These are phyloP conservation scores for Phortica magna DNA, from an alignment of 2,888 invertebrate genomes.

Conservation along the genomic window DNA sequence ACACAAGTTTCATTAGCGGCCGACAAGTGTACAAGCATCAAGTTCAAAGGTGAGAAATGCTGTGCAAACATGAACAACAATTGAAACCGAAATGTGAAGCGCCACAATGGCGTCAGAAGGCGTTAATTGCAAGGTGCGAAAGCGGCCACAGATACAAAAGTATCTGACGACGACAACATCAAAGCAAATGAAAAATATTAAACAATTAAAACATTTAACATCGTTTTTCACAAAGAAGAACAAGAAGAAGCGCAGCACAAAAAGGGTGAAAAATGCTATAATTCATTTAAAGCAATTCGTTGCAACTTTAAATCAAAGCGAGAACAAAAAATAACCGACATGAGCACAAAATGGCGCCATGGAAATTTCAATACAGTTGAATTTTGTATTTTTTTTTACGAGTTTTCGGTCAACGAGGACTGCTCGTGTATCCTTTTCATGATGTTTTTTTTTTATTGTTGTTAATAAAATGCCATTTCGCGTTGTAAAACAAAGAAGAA, in stretches of 20 bases:
- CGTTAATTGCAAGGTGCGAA: not conserved
- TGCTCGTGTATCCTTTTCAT: not conserved
- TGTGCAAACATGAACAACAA: not conserved
- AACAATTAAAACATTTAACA: slow-evolving; percentile 25
- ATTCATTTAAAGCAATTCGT: not conserved
- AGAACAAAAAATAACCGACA: not conserved
- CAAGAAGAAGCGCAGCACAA: too few species aligned
- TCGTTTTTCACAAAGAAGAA: not conserved
- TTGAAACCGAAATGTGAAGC: not conserved
- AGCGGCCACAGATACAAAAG: not conserved
- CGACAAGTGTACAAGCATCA: not conserved
- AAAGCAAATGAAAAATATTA: not conserved
- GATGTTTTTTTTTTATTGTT: not conserved
- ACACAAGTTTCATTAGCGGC: not conserved
- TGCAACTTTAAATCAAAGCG: not conserved
- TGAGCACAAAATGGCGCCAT: slow-evolving; percentile 27
- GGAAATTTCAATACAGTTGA: not conserved
- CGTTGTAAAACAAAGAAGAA: slow-evolving; percentile 26
- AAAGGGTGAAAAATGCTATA: not conserved
- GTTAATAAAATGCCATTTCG: slow-evolving; percentile 33
- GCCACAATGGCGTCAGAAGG: not conserved
- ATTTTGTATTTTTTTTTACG: too few species aligned
- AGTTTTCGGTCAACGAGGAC: not conserved
- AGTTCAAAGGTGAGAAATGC: not conserved
- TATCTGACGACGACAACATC: not conserved